These are phyloP conservation scores for Cyclopterus lumpus DNA, from an alignment of 2,797 vertebrate species.

Conservation along the genomic window DNA sequence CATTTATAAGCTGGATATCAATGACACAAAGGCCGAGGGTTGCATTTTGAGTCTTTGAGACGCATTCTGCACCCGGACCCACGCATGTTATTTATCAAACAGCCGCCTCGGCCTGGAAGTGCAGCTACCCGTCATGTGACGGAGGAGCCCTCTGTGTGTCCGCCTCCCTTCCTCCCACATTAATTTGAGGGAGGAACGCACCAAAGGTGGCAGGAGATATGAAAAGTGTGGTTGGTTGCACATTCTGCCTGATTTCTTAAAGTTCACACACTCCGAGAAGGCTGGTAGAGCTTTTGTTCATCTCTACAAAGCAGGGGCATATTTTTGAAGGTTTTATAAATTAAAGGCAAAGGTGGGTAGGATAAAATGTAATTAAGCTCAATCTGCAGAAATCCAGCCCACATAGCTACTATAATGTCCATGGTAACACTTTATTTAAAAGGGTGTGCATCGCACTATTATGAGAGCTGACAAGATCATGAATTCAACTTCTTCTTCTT, in stretches of 20 bases:
- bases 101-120: conserved; percentile 45
- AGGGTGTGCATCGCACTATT: conserved; percentile 32
- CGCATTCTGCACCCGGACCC: conserved; percentile 32
- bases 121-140: conserved; percentile 59
- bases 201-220: conserved; percentile 50
- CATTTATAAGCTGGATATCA: conserved; percentile 82
- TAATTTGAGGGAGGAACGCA: conserved; percentile 26
- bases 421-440: conserved; percentile 60
- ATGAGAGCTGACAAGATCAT: conserved; percentile 22
- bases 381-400: conserved; percentile 61
- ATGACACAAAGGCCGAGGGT: conserved; percentile 54
- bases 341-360: conserved; percentile 57
- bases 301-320: conserved; percentile 23
- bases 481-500: conserved; percentile 13
- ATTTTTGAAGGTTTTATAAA: conserved; percentile 38
- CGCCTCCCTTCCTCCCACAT: conserved; percentile 29
- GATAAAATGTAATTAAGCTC: conserved; percentile 63
- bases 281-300: neutral
- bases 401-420: conserved; percentile 58
- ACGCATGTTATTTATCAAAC: conserved; percentile 53
- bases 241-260: conserved; percentile 21
- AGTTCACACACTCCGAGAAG: conserved; percentile 29
- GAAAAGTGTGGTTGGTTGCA: conserved; percentile 14
- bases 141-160: conserved; percentile 44
- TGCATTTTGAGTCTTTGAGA: conserved; percentile 47